Base-by-base conservation (phyloP, 1,140 invertebrate species). In the Steinernema khuongi region DNA sequence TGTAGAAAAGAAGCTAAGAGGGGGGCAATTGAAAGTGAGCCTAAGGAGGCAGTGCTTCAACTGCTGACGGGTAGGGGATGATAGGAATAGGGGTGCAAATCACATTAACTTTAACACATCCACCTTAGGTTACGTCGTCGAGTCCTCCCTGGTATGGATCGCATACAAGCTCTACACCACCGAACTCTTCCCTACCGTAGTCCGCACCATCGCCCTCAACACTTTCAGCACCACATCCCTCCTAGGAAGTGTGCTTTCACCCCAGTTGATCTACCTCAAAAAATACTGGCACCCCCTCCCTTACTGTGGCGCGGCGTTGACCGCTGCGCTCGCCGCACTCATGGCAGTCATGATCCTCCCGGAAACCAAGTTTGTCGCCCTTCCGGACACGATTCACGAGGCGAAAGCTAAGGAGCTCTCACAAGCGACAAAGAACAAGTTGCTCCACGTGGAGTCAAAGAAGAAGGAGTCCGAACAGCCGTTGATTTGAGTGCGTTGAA, bases 91-190 rank as follows among this genome's bases (percentile, higher is more conserved):
- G n/a, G n/a, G n/a, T n/a, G n/a, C n/a, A n/a, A n/a, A n/a, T n/a
- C n/a, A n/a, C n/a, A n/a, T n/a, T n/a, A n/a, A 41, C 36, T 41
- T 7, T n/a, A 41, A 41, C 7, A 41, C 36, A 7, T 41, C 36
- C n/a, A 11, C 7, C n/a, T 28, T 79, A 30, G 78, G 78, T 14
- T 79, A 78, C 26, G 74, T 79, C 0, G 32, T 79, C 19, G 73
- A 74, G 29, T 66, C 43, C 70, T 75, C 75, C 1, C 31, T 79
- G 29, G 78, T 79, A 4, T 79, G 78, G 78, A 80, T 80, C 28
- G 78, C 75, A 1, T 80, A 79, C 44, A 79, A 79, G 41, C 43
- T 80, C 1, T 79, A 80, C 44, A 80, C 78, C 17, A 79, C 78
- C 2, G 78, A 79, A 36, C 67, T 79, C 17, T 79, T 80, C 72